phyloP scores from a whole-genome alignment of 2,113 vertebrate genomes.

The cat (Felis catus) region F.catus_Fca126_mat1.0 CM031423.1:21864001-21864500 shows the following conservation, averaged over 20 bases:
- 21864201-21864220: neutral
- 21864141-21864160: neutral
- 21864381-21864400: neutral
- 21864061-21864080: constrained; percentile 79
- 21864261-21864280: neutral
- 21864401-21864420: neutral
- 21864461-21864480: neutral
- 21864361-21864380: neutral
- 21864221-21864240: neutral
- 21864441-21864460: neutral
- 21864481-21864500: neutral
- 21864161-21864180: neutral
- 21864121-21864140: constrained; percentile 19
- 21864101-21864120: neutral
- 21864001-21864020: neutral
- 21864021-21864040: constrained; percentile 79
- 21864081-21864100: constrained; percentile 65
- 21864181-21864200: neutral
- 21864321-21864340: neutral
- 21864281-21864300: neutral
- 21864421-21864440: neutral
- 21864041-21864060: constrained; percentile 67
- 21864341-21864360: neutral
- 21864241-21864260: fast-evolving
- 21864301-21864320: neutral